A percentile compares a stretch with the other conserved stretches of the same genome.
phyloP scores from a whole-genome alignment of 2,113 vertebrate genomes.

The Actenoides hombroni region DNA sequence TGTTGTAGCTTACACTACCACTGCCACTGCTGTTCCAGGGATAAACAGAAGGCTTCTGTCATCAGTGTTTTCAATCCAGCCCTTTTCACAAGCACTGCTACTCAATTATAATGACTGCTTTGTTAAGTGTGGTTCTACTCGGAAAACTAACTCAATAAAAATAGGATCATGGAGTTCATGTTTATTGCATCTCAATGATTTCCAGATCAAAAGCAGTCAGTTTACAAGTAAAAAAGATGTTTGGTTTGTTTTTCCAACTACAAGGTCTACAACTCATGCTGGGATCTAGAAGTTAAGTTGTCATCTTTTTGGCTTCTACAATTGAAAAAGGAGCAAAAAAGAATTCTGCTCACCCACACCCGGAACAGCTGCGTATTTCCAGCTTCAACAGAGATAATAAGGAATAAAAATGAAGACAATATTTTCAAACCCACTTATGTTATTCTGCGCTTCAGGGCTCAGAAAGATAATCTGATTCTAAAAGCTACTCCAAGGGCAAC shows the following conservation, averaged over 20 bases:
- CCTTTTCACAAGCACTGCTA: constrained; percentile 22
- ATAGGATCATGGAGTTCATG: constrained; percentile 45
- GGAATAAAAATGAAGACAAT: constrained; percentile 44
- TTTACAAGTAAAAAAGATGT: constrained; percentile 51
- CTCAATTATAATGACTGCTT: constrained; percentile 48
- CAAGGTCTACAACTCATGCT: constrained; percentile 53
- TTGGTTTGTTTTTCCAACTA: constrained; percentile 57
- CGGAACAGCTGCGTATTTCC: not conserved
- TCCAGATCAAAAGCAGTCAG: constrained; percentile 50
- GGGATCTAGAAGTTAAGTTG: constrained; percentile 45
- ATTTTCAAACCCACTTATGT: constrained; percentile 44
- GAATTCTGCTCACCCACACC: not conserved
- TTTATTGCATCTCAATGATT: constrained; percentile 64
- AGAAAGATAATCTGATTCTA: constrained; percentile 46
- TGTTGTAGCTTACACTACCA: not conserved
- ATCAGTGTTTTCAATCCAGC: constrained; percentile 16
- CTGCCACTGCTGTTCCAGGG: not conserved
- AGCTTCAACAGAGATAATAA: constrained; percentile 34
- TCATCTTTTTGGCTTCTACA: constrained; percentile 33
- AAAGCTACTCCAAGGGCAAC: constrained; percentile 39
- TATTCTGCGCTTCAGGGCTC: not conserved
- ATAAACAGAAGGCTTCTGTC: constrained; percentile 55
- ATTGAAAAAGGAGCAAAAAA: not conserved
- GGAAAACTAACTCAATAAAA: constrained; percentile 53
- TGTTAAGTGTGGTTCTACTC: constrained; percentile 40